Base-by-base conservation (phyloP, 2,113 vertebrate genomes). In the Aptenodytes forsteri region DNA sequence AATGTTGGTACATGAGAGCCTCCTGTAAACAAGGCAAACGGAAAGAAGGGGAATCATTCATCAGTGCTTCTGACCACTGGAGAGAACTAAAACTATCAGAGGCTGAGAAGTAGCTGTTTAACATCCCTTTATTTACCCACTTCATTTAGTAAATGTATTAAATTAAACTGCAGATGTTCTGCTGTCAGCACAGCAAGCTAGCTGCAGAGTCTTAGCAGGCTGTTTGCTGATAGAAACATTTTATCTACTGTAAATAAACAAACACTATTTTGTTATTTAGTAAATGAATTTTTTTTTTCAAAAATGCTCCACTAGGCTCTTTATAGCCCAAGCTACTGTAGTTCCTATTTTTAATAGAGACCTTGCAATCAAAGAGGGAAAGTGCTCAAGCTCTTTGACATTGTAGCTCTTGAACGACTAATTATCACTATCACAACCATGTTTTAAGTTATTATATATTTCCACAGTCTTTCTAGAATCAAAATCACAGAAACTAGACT, bases 131-230 rank as follows among this genome's bases (percentile, higher is more conserved):
- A 98, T 98, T 98, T 97, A 97, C 96, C 75, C 97, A 97, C 95
- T 95, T 98, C 98, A 97, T 98, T 98, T 97, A 97, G 96, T 90
- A 97, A 97, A 97, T 92, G 96, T 98, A 97, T 97, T 98, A 98
- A 98, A 98, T 98, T 97, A 98, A 98, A 97, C 98, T 97, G 97
- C 98, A 98, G 98, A 98, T 98, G 98, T 98, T 98, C 97, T 78
- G 47, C 97, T 97, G 97, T 95, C 97, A 97, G 96, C 96, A 92
- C 97, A 97, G 86, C 91, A 88, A 95, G 92, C 78, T 93, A 67
- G 76, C 95, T 76, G 94, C 86, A 49, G 40, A 95, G 87, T 89
- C 92, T 95, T 97, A 96, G 93, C 91, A 96, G 96, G 97, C 95
- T 94, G 94, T 94, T 98, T 97, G 95, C 97, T 93, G 95, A 97